Evolutionary conservation across 1,140 invertebrate species (phyloP), one percentile per base, ranked within the genome.

Genomic region (Hycleus cichorii): DNA sequence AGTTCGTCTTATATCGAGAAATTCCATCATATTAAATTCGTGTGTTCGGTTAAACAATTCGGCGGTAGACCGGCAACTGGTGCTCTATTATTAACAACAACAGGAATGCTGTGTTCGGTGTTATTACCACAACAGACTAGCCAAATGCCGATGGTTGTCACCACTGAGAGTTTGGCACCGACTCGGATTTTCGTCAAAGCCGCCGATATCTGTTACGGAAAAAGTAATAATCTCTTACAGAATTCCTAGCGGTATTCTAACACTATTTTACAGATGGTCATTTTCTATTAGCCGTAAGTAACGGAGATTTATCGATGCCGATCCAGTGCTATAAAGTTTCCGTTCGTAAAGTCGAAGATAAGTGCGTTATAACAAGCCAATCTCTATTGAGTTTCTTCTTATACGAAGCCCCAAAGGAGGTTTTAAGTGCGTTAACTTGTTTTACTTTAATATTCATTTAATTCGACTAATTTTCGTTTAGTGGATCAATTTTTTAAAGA

Each of bases 1-100:
- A 84, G 80, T 62, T 74, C 81, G 3, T 81, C 85, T 7, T 95
- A 94, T 70, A 83, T 79, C 49, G 94, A 96, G 42, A 94, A 93
- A 72, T 93, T 94, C 69, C 84, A 83, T 64, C 78, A 89, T 69
- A 69, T 86, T 9, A 80, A 85, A 51, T 87, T 89, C 68, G 80
- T 82, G 8, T 89, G 92, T 46, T 90, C 90, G 0, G 82, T 95
- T 0, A 83, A 87, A 68, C 86, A 90, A 64, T 94, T 95, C 76
- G 94, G 91, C 69, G 88, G 90, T 24, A 82, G 86, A 60, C 83
- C 90, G 5, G 77, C 85, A 12, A 89, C 89, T 69, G 93, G 94
- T 0, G 90, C 84, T 65, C 72, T 93, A 32, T 77, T 91, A 26
- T 80, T 96, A 18, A 90, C 91, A 2, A 84, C 87, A 0, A 93